These are phyloP conservation scores for Nothocercus julius DNA, from an alignment of 2,113 vertebrate genomes.

Conservation along the genomic window DNA sequence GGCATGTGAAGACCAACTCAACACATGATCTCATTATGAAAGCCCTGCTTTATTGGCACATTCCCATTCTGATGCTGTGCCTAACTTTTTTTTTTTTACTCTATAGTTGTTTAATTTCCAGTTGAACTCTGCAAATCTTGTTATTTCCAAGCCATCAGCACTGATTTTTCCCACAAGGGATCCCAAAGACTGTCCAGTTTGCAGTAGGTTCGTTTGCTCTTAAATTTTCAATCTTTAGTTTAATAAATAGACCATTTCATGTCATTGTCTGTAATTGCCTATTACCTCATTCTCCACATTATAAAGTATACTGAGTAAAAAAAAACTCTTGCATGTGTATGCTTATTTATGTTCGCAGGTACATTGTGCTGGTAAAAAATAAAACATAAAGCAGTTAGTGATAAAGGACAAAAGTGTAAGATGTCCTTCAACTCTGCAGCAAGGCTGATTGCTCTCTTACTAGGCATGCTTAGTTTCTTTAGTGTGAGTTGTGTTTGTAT, in stretches of 20 bases:
- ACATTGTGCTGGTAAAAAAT: background rate
- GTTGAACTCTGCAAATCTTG: background rate
- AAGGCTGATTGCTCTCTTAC: background rate
- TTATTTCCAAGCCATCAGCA: background rate
- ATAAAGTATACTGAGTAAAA: background rate
- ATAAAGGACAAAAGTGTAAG: background rate
- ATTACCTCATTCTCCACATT: background rate
- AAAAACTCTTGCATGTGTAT: rapidly evolving
- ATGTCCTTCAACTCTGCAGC: background rate
- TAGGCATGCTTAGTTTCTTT: background rate
- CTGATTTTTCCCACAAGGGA: background rate
- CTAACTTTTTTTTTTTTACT: background rate
- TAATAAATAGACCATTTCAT: background rate
- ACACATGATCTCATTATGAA: background rate
- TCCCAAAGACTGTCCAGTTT: background rate
- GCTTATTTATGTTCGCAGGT: background rate
- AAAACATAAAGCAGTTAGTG: background rate
- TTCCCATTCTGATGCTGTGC: background rate
- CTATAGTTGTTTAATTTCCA: background rate
- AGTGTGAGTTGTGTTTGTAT: background rate
- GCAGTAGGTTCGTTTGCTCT: background rate
- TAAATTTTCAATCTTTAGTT: background rate
- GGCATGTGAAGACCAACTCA: background rate
- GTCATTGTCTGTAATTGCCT: background rate
- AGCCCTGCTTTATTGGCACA: background rate